Conservation (phyloP, 2,888 invertebrate genomes). For the Sepioteuthis lessoniana region DNA sequence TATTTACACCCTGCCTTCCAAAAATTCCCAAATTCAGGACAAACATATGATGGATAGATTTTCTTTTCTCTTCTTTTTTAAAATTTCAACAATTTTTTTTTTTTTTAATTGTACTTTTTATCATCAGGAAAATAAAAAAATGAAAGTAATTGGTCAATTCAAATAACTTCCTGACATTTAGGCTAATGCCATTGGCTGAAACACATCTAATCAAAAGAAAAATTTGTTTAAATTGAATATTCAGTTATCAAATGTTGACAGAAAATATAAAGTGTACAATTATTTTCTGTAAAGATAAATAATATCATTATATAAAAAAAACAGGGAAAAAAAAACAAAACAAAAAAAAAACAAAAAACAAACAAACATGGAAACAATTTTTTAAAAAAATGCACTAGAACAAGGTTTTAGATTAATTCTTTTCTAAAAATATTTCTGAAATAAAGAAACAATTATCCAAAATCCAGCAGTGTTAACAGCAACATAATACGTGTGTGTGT, state of each 20-base stretch:
- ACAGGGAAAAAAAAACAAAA: neutral
- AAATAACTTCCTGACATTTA: neutral
- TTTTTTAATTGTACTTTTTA: too few species aligned
- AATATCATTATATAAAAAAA: neutral
- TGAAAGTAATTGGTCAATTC: neutral
- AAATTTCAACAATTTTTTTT: too few species aligned
- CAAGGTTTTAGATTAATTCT: neutral
- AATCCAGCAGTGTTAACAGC: conserved; percentile 41
- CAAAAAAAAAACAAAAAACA: too few species aligned
- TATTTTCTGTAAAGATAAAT: neutral
- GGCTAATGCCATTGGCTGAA: neutral
- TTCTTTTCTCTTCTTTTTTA: too few species aligned
- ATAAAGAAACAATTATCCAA: neutral
- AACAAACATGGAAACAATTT: neutral
- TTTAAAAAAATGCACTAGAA: neutral
- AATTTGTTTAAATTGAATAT: neutral
- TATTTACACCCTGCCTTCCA: conserved; percentile 33
- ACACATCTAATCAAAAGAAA: neutral
- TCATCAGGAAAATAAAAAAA: too few species aligned
- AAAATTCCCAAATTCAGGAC: neutral
- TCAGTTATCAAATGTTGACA: neutral
- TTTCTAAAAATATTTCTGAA: neutral
- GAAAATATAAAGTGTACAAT: neutral
- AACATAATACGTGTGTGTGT: neutral
- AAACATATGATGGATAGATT: neutral